These are phyloP conservation scores for Helleia helle DNA, from an alignment of 2,888 invertebrate genomes.

Conservation along the genomic window DNA sequence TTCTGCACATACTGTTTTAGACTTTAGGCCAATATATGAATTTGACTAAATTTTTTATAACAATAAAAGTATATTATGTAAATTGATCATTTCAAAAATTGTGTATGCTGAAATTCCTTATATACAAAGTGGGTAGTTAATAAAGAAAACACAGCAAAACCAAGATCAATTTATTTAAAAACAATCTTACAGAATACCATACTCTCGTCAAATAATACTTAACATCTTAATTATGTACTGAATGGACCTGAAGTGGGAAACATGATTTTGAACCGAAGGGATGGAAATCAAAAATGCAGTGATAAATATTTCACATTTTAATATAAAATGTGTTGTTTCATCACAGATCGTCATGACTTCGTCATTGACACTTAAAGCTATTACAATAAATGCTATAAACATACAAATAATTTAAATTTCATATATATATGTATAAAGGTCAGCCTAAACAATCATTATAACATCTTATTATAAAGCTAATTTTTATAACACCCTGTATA, in stretches of 20 bases:
- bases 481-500: too few relatives aligned
- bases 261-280: constrained; percentile 18
- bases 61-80: too few relatives aligned
- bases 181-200: constrained; percentile 11
- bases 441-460: not conserved
- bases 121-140: too few relatives aligned
- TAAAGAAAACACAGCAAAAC: constrained; percentile 60
- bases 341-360: constrained; percentile 47
- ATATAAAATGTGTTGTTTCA: constrained; percentile 61
- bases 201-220: constrained; percentile 8
- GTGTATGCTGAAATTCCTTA: too few relatives aligned
- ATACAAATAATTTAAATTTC: not conserved
- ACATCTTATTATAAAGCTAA: too few relatives aligned
- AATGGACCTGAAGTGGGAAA: not conserved
- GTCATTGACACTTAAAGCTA: constrained; percentile 26
- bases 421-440: not conserved
- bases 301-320: constrained; percentile 55
- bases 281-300: constrained; percentile 46
- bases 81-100: too few relatives aligned
- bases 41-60: too few relatives aligned
- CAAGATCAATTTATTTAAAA: constrained; percentile 49
- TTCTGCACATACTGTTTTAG: too few relatives aligned
- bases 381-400: constrained; percentile 16
- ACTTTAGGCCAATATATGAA: too few relatives aligned
- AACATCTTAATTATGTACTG: too few relatives aligned